phyloP scores from a whole-genome alignment of 92 coral and sea anemone genomes.

The Zoanthus sansibaricus region DNA sequence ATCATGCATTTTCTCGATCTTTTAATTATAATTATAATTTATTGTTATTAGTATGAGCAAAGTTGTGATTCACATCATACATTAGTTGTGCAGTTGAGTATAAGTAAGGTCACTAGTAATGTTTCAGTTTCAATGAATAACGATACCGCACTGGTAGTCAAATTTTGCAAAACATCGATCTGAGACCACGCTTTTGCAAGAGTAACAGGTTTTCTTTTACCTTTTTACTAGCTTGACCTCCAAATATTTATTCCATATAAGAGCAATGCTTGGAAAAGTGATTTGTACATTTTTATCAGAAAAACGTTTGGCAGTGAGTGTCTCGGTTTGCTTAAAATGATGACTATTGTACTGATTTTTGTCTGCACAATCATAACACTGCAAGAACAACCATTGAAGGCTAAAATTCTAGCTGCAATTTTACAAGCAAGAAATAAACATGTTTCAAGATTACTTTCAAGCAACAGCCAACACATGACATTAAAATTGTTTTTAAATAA shows the following conservation, averaged over 20 bases:
- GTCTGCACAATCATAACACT: background rate
- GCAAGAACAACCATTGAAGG: background rate
- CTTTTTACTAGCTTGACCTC: too few species aligned
- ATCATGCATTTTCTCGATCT: too few species aligned
- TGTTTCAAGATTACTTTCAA: background rate
- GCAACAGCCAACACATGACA: background rate
- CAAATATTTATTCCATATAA: too few species aligned
- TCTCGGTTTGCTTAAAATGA: background rate
- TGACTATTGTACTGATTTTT: background rate
- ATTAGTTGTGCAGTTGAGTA: background rate
- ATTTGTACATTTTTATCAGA: background rate
- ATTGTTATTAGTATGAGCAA: too few species aligned
- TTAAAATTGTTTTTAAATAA: too few species aligned
- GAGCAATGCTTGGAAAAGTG: too few species aligned
- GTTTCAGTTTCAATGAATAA: background rate
- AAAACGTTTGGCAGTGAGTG: background rate
- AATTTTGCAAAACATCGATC: background rate
- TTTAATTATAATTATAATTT: too few species aligned
- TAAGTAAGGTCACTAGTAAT: background rate
- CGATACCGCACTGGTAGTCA: background rate
- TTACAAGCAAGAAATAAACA: background rate
- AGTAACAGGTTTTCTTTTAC: background rate
- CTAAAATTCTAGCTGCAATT: too few species aligned
- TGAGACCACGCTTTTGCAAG: background rate
- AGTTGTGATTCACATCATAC: too few species aligned